These are phyloP conservation scores for Drosophila busckii DNA, from an alignment of 1,140 invertebrate genomes.

Conservation along the genomic window DNA sequence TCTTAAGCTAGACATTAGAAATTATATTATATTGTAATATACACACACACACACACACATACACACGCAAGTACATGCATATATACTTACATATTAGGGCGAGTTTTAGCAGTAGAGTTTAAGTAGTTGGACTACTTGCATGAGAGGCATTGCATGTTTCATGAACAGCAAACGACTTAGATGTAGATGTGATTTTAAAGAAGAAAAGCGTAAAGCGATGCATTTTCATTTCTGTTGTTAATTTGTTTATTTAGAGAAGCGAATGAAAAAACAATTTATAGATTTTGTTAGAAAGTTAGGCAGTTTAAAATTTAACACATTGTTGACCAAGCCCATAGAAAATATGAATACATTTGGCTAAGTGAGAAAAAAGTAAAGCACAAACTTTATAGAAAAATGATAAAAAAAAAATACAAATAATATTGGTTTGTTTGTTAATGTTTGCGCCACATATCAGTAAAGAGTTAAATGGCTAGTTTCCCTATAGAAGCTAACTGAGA, in stretches of 20 bases:
- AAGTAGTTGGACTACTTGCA: conserved; percentile 55
- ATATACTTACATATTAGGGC: conserved; percentile 30
- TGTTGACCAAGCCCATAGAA: conserved; percentile 68
- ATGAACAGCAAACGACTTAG: conserved; percentile 48
- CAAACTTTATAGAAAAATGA: conserved; percentile 42
- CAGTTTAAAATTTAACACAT: conserved; percentile 54
- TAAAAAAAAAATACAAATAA: conserved; percentile 50
- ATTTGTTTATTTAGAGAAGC: conserved; percentile 42
- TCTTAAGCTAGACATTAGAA: too few species aligned
- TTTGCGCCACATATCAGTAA: conserved; percentile 79
- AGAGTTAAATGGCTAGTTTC: conserved; percentile 72
- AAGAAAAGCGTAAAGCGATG: conserved; percentile 36
- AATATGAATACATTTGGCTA: conserved; percentile 54
- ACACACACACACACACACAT: conserved; percentile 1
- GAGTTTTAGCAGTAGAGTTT: conserved; percentile 69
- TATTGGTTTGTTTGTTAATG: conserved; percentile 79
- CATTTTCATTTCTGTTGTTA: conserved; percentile 70
- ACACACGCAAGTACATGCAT: conserved; percentile 11
- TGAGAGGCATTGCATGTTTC: conserved; percentile 29
- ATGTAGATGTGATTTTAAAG: conserved; percentile 73
- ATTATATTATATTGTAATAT: too few species aligned
- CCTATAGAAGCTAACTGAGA: conserved; percentile 59
- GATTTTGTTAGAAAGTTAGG: conserved; percentile 38
- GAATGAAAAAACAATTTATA: conserved; percentile 23
- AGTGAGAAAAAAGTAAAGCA: conserved; percentile 41